These are phyloP conservation scores for Mareca strepera DNA, from an alignment of 2,797 vertebrate genomes.

Conservation along the genomic window DNA sequence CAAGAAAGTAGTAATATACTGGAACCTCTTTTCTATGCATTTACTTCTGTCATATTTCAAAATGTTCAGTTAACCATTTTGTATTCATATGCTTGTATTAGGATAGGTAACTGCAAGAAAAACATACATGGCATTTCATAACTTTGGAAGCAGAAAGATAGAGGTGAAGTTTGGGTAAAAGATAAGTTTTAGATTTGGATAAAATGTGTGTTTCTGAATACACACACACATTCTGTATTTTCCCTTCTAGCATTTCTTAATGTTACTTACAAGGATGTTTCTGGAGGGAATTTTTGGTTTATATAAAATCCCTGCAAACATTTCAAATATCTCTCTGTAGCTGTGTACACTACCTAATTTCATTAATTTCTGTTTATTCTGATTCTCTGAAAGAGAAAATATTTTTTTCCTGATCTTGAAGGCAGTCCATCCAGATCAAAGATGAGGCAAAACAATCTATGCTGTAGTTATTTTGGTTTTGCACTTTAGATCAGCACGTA, in stretches of 20 bases:
- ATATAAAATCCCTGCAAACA: background rate
- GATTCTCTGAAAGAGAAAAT: background rate
- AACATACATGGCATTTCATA: background rate
- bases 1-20: background rate
- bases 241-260: background rate
- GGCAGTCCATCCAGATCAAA: background rate
- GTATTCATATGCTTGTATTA: background rate
- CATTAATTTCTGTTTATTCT: background rate
- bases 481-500: background rate
- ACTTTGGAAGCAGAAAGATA: background rate
- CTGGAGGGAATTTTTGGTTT: background rate
- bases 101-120: background rate
- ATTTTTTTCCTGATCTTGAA: background rate
- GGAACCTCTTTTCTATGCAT: background rate
- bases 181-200: background rate
- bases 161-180: background rate
- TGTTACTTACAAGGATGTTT: background rate
- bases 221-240: background rate
- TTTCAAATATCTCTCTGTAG: background rate
- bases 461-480: background rate
- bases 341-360: accelerated
- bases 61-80: background rate
- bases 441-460: background rate
- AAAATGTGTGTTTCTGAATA: background rate
- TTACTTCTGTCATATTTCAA: background rate